Base-by-base conservation (phyloP, 2,113 vertebrate genomes). In the Sigmodon hispidus region DNA sequence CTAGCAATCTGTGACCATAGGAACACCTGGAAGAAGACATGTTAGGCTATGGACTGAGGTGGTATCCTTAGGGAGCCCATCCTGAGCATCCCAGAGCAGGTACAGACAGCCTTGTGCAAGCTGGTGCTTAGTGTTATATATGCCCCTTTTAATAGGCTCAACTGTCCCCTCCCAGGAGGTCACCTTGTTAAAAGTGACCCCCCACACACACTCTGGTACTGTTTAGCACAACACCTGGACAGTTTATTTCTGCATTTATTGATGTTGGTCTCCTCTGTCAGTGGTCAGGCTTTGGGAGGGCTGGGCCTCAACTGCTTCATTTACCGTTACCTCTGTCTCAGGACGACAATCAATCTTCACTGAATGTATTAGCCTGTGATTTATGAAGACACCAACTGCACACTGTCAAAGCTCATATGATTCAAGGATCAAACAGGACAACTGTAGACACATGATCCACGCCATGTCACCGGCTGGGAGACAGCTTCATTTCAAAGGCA, bases 161-260 rank as follows among this genome's bases (percentile, higher is more conserved):
- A 7, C 29, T 4, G n/a, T 45, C 52, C 36, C 40, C 13, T 16
- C 21, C 40, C 55, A 0, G 6, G 50, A 31, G 65, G 1, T 29
- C 19, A 36, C 31, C 5, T 7, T 16, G 1, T 31, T 73, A 52
- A 1, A 12, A 24, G 65, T 17, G 8, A 8, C 26, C 13, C 11
- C 7, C n/a, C n/a, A n/a, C n/a, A n/a, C n/a, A n/a, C n/a, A 1
- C 1, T 22, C 24, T 4, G 55, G 75, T 15, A 3, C 15, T 2
- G n/a, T 31, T 34, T 17, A n/a, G 45, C 19, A 24, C 11, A 31
- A 43, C 21, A 9, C 19, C 55, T 43, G 34, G 26, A 36, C 45
- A n/a, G 36, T 5, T 8, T 1, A 5, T 34, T 29, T 61, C 36
- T 6, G 16, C 55, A 7, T 11, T 7, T 43, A 40, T 17, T 3